phyloP scores from a whole-genome alignment of 30 jellyfish, hydroid and myxozoan genomes.

The Aurelia sp. region DNA sequence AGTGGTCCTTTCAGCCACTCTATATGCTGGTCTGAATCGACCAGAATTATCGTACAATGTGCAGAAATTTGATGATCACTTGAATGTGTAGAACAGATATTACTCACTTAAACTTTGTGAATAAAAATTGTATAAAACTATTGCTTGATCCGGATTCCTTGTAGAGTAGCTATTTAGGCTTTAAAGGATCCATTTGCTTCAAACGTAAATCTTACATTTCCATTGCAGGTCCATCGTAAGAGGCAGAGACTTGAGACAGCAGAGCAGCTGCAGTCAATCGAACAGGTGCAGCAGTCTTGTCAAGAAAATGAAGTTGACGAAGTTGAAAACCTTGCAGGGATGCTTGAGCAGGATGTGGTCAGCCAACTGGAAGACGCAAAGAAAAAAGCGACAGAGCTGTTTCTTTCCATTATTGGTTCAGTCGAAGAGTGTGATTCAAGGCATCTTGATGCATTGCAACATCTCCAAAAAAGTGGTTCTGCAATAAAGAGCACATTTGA shows the following conservation, averaged over 20 bases:
- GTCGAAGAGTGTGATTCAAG: background rate
- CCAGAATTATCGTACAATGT: too few species aligned
- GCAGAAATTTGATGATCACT: too few species aligned
- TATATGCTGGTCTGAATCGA: too few species aligned
- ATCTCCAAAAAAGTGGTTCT: slow-evolving; percentile 1
- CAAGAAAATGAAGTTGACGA: background rate
- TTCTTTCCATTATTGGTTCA: slow-evolving; percentile 20
- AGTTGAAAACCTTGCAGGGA: background rate
- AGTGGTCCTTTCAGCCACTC: too few species aligned
- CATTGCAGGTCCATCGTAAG: background rate
- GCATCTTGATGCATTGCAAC: background rate
- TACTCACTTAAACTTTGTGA: too few species aligned
- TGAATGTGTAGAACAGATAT: too few species aligned
- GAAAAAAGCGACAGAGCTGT: background rate
- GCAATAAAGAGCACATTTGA: slow-evolving; percentile 30
- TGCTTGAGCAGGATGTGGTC: background rate
- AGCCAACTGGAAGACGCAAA: slow-evolving; percentile 1
- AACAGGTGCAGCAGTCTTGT: too few species aligned
- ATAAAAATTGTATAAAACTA: too few species aligned
- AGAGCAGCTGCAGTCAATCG: background rate
- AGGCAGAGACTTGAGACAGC: slow-evolving; percentile 8
- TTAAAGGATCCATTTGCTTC: too few species aligned
- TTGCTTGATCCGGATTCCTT: too few species aligned
- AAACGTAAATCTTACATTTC: too few species aligned
- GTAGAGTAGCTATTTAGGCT: too few species aligned